These are phyloP conservation scores for Dasyurus viverrinus DNA, from an alignment of 2,113 vertebrate genomes.

Conservation along the genomic window DNA sequence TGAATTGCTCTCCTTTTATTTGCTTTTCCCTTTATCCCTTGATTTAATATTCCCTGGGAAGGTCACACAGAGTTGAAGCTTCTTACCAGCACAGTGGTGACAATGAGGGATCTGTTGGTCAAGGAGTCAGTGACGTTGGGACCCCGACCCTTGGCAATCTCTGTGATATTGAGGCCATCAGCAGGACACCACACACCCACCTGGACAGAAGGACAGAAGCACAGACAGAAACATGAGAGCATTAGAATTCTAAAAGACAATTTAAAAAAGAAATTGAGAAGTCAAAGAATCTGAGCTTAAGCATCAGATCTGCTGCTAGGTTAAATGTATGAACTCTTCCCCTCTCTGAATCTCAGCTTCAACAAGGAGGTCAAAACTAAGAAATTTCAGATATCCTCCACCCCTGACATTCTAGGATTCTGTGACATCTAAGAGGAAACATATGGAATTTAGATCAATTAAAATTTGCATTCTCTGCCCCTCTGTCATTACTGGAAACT, in stretches of 20 bases:
- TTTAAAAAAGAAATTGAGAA: not conserved
- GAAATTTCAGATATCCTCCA: not conserved
- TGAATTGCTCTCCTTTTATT: not conserved
- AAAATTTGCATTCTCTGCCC: not conserved
- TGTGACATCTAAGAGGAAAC: not conserved
- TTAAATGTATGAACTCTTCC: not conserved
- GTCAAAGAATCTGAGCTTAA: not conserved
- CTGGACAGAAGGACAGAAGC: slow-evolving; percentile 79
- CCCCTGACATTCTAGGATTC: not conserved
- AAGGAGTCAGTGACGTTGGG: slow-evolving; percentile 98
- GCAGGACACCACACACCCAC: slow-evolving; percentile 97
- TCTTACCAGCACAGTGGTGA: slow-evolving; percentile 98
- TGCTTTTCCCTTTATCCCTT: not conserved
- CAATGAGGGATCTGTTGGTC: slow-evolving; percentile 95
- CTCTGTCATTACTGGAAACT: not conserved
- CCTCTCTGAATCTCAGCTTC: not conserved
- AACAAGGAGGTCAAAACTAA: not conserved
- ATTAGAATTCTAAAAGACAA: slow-evolving; percentile 13
- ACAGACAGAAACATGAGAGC: not conserved
- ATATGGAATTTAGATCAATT: not conserved
- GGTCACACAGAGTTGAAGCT: not conserved
- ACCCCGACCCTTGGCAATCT: slow-evolving; percentile 92
- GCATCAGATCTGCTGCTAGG: not conserved
- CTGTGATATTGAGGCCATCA: slow-evolving; percentile 96
- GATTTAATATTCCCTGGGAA: not conserved